Evolutionary conservation across 2,797 vertebrate genomes (phyloP).

Genomic region (Agapornis canus): DNA sequence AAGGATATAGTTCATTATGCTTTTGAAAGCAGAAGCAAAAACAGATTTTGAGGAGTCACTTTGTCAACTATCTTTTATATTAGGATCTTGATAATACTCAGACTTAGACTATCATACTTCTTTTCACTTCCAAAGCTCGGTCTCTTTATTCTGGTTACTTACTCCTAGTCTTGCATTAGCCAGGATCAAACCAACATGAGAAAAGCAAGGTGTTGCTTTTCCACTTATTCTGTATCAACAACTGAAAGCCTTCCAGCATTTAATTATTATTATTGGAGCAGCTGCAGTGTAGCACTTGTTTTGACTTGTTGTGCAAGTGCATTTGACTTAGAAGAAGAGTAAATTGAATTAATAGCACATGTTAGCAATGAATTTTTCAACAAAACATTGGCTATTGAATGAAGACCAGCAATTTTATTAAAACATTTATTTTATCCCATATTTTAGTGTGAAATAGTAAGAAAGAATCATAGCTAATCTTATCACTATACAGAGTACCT

Average conservation of each 20-base stretch:
- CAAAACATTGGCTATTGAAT: not conserved
- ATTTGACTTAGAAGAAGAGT: slow-evolving; percentile 32
- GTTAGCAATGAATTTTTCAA: slow-evolving; percentile 14
- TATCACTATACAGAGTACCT: not conserved
- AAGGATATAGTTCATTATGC: not conserved
- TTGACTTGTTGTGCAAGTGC: slow-evolving; percentile 45
- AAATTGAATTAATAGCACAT: slow-evolving; percentile 43
- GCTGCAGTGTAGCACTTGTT: slow-evolving; percentile 30
- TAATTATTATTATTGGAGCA: slow-evolving; percentile 31
- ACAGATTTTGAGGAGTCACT: not conserved
- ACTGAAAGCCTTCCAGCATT: slow-evolving; percentile 15
- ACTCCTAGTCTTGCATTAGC: not conserved
- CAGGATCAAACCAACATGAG: not conserved
- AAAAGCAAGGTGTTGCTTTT: slow-evolving; percentile 8
- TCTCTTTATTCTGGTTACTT: not conserved
- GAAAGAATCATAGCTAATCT: not conserved
- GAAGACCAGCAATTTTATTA: not conserved
- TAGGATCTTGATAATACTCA: not conserved
- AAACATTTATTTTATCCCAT: not conserved
- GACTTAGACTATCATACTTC: not conserved
- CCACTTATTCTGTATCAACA: not conserved
- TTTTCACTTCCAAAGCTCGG: not conserved
- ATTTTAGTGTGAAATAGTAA: not conserved
- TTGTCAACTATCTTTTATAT: not conserved
- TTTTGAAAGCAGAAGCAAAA: not conserved